Evolutionary conservation across 2,113 vertebrate genomes (phyloP).

Genomic region (Pangasianodon hypophthalmus): DNA sequence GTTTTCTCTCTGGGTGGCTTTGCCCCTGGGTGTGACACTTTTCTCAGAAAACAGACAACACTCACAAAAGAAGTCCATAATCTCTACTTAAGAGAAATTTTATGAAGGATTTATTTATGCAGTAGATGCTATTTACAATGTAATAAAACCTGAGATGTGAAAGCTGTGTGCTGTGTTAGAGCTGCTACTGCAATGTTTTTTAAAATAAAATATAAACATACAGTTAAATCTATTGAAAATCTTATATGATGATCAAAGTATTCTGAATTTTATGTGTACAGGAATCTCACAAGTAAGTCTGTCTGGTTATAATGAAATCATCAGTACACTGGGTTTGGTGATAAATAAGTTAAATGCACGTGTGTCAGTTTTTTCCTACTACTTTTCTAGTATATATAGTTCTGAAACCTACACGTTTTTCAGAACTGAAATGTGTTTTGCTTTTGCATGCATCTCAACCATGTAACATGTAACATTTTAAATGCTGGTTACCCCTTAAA

Average conservation of each 20-base stretch:
- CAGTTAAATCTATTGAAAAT: not conserved
- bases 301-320: not conserved
- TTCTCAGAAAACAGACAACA: not conserved
- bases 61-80: not conserved
- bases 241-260: not conserved
- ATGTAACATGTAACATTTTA: not conserved
- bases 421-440: not conserved
- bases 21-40: not conserved
- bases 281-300: not conserved
- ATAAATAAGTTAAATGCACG: not conserved
- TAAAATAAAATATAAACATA: not conserved
- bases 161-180: not conserved
- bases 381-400: not conserved
- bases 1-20: constrained; percentile 27
- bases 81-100: not conserved
- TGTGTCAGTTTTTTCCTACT: not conserved
- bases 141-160: not conserved
- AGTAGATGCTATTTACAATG: not conserved
- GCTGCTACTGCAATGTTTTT: not conserved
- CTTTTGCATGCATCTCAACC: not conserved
- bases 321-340: not conserved
- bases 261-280: not conserved
- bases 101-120: not conserved
- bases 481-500: not conserved
- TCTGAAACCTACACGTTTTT: not conserved